phyloP scores from a whole-genome alignment of 64 coral and sea anemone genomes.

The Dendronephthya gigantea region DNA sequence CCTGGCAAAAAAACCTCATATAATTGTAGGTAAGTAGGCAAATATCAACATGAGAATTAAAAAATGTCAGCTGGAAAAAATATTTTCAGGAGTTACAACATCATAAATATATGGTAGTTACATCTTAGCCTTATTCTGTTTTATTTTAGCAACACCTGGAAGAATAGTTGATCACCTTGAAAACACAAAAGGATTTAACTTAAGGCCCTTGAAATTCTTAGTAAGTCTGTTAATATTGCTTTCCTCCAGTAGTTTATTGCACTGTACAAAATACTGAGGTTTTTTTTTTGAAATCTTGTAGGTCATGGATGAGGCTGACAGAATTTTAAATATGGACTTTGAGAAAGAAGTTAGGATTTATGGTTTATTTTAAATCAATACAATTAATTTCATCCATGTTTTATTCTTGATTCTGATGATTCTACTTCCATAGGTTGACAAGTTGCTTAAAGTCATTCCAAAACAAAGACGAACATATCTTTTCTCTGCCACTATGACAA shows the following conservation, averaged over 20 bases:
- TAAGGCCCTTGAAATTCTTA: slow-evolving; percentile 78
- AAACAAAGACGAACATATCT: slow-evolving; percentile 88
- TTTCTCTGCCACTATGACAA: slow-evolving; percentile 99
- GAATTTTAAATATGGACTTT: slow-evolving; percentile 98
- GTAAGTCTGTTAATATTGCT: slow-evolving; percentile 35
- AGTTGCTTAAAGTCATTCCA: slow-evolving; percentile 90
- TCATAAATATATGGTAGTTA: no score
- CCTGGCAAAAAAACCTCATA: slow-evolving; percentile 87
- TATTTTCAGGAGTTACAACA: neutral
- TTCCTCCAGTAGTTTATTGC: neutral
- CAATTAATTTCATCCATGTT: neutral
- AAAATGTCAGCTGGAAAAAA: neutral
- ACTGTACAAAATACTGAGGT: neutral
- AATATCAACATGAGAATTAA: neutral
- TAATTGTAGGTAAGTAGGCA: slow-evolving; percentile 63
- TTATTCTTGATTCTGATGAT: neutral
- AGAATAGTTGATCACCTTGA: slow-evolving; percentile 93
- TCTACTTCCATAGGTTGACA: slow-evolving; percentile 55
- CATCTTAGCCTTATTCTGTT: neutral
- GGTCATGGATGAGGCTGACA: slow-evolving; percentile 99
- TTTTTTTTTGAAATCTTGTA: neutral
- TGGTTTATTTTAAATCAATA: neutral
- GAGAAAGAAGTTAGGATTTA: slow-evolving; percentile 53
- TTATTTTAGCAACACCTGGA: slow-evolving; percentile 67
- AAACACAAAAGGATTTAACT: slow-evolving; percentile 97